A percentile compares a stretch with the other conserved stretches of the same genome.
phyloP scores from a whole-genome alignment of 64 coral and sea anemone genomes.

The Pachyseris speciosa region DNA sequence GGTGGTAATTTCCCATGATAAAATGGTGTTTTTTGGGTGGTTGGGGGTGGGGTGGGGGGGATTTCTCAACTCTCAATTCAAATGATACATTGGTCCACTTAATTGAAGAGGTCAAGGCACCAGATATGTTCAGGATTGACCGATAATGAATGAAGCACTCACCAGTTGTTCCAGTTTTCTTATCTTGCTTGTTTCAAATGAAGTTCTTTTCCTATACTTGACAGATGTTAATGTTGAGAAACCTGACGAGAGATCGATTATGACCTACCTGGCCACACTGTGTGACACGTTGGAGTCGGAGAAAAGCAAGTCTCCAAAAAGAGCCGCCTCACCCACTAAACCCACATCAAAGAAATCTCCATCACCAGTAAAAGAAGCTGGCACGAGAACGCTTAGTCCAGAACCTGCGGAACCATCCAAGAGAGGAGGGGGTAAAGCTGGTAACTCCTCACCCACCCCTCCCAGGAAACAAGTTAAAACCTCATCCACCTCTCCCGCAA shows the following conservation, averaged over 20 bases:
- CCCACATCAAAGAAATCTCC: constrained; percentile 12
- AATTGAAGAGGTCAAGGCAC: no score
- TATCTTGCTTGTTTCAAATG: background rate
- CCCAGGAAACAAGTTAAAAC: background rate
- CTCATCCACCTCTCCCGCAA: constrained; percentile 2
- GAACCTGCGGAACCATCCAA: background rate
- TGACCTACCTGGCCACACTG: constrained; percentile 62
- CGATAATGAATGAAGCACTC: no score
- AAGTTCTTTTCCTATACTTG: background rate
- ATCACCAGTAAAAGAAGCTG: background rate
- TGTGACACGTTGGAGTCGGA: constrained; percentile 50
- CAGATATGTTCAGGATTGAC: no score
- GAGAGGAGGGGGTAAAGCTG: background rate
- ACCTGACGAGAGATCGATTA: constrained; percentile 69
- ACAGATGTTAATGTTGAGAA: constrained; percentile 71
- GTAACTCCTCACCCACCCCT: background rate
- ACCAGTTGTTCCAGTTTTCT: no score
- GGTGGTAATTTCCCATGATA: no score
- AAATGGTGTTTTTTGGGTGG: no score
- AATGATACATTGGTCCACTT: no score
- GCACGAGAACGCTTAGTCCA: background rate
- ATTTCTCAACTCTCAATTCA: no score
- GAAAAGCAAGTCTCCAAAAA: constrained; percentile 21
- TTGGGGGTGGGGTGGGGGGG: no score
- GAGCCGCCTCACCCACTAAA: background rate